Evolutionary conservation across 2,888 invertebrate genomes (phyloP), one percentile per base, ranked within the genome.

Genomic region (Mellilla xanthometata): DNA sequence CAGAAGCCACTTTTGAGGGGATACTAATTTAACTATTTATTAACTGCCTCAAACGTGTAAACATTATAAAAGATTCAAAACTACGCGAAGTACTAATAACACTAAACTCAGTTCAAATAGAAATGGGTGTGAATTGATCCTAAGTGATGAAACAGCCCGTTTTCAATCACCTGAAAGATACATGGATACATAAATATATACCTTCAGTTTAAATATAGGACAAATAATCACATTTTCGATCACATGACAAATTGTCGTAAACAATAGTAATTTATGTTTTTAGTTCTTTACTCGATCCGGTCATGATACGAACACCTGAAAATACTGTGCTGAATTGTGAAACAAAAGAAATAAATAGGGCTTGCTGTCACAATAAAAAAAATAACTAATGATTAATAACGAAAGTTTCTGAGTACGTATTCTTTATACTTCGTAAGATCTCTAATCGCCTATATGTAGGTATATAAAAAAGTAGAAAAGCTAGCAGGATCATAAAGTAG

Each of bases 131-230:
- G 54, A 71, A 65, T 68, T 58, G 33, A 49, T 38, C 49, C 40
- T 46, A 58, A 60, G 64, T 67, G 70, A 58, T 70, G n/a, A 76
- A 76, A 63, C 67, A 65, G 35, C 65, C 60, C 74, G 68, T 74
- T 75, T 74, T 70, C 68, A 48, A 52, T 44, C 56, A 52, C 51
- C 45, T 39, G 30, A 26, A 35, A 8, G 15, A 19, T 39, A 12
- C n/a, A 31, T 31, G 27, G 36, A 41, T 13, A 34, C 28, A 5
- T 5, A 35, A 19, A 43, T n/a, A n/a, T n/a, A n/a, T n/a, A 46
- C 51, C 54, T 51, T 49, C 51, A 32, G 10, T 24, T 30, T 15
- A 29, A 41, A 39, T 33, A 34, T 46, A 24, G 46, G 31, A 40
- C 34, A 53, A 47, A 48, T 32, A 31, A 6, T 35, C 12, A 39